A percentile compares a stretch with the other conserved stretches of the same genome.
Evolutionary conservation across 2,113 vertebrate genomes (phyloP).

Genomic region (Neolamprologus sp.): DNA sequence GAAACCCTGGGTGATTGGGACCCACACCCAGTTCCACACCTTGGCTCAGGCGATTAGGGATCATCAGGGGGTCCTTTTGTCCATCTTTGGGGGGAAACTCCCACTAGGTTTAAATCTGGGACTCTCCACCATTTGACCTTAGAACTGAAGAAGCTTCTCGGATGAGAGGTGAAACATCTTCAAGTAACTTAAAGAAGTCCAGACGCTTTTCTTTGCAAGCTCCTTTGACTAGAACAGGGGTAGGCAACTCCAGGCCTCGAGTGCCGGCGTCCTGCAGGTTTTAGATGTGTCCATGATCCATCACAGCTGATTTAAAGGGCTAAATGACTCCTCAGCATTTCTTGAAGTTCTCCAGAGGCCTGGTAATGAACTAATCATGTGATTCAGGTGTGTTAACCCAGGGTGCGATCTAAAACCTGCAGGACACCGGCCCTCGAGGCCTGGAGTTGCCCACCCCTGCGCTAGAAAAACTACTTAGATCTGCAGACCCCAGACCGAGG

Average conservation of each 20-base stretch:
- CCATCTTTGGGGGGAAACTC: too few species aligned
- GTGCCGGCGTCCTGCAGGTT: accelerated
- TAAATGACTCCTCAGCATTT: not conserved
- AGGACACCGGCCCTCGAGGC: accelerated
- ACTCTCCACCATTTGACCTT: too few species aligned
- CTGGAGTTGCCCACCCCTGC: accelerated
- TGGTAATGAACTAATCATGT: not conserved
- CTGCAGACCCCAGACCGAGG: not conserved
- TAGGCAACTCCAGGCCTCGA: not conserved
- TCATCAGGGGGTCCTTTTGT: too few species aligned
- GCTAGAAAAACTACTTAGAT: not conserved
- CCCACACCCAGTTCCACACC: too few species aligned
- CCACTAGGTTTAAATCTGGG: too few species aligned
- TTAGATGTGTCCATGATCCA: not conserved
- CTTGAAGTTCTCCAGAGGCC: not conserved
- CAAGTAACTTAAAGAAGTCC: too few species aligned
- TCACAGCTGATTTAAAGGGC: not conserved
- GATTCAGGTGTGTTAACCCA: not conserved
- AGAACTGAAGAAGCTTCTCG: too few species aligned
- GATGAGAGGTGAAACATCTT: too few species aligned
- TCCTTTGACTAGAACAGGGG: not conserved
- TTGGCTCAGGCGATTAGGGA: too few species aligned
- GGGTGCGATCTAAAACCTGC: not conserved
- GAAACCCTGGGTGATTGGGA: too few species aligned
- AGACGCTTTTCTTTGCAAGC: too few species aligned